Evolutionary conservation across 2,888 invertebrate species (phyloP).

Genomic region (Apotomis betuletana): DNA sequence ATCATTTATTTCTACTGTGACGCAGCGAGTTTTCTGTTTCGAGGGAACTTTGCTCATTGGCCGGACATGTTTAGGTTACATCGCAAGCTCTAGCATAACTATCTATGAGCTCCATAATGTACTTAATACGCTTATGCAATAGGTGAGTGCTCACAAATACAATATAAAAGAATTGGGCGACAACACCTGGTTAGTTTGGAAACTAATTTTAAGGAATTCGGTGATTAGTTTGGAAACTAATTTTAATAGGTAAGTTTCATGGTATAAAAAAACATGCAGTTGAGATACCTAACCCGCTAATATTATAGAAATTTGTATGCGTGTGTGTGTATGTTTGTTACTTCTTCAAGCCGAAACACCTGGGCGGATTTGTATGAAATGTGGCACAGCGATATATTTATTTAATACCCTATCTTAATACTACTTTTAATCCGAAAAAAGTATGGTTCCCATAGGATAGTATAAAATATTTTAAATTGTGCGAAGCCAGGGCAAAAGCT

Average conservation of each 20-base stretch:
- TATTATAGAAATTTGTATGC: no score
- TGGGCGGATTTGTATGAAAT: no score
- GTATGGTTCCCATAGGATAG: no score
- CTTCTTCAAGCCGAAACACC: no score
- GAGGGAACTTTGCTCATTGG: slow-evolving; percentile 28
- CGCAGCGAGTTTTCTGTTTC: slow-evolving; percentile 22
- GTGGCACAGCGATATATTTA: no score
- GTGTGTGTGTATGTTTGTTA: no score
- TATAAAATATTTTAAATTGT: no score
- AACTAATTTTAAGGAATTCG: neutral
- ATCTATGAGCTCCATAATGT: neutral
- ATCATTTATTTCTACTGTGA: neutral
- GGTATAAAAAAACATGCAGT: neutral
- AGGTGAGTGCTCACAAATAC: neutral
- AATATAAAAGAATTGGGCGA: slow-evolving; percentile 7
- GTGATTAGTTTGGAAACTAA: no score
- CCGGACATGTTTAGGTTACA: slow-evolving; percentile 17
- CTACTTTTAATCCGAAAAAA: no score
- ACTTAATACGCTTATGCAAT: neutral
- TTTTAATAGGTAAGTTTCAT: neutral
- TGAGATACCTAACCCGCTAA: no score
- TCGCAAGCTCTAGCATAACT: neutral
- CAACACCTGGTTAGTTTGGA: neutral
- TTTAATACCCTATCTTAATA: no score
- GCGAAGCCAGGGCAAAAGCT: no score